Conservation (phyloP, 2,113 vertebrate genomes). For the Barbus barbus region DNA sequence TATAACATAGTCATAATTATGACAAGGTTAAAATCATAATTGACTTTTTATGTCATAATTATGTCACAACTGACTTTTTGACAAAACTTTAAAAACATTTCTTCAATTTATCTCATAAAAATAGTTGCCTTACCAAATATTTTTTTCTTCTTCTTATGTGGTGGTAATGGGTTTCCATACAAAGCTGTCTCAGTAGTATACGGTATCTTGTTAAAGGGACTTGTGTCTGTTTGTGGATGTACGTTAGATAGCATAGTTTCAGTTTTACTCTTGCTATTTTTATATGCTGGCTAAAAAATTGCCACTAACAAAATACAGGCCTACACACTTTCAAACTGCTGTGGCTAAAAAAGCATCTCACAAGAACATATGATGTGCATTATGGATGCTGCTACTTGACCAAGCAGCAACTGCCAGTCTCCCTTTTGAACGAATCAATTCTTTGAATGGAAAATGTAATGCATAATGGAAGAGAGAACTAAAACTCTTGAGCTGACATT, state of each 20-base stretch:
- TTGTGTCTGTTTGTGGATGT: background rate
- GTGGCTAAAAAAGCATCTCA: background rate
- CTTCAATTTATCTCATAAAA: background rate
- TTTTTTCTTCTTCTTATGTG: background rate
- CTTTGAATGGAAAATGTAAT: background rate
- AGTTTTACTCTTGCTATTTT: background rate
- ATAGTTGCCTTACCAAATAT: background rate
- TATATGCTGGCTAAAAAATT: background rate
- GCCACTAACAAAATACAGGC: background rate
- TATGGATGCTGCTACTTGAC: background rate
- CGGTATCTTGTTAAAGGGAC: background rate
- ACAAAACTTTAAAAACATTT: too few relatives aligned
- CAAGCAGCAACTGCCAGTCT: background rate
- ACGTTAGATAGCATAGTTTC: background rate
- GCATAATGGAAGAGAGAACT: background rate
- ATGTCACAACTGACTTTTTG: too few relatives aligned
- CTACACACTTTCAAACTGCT: background rate
- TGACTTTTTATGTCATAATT: too few relatives aligned
- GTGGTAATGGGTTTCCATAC: background rate
- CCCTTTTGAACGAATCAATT: background rate
- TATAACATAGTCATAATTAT: background rate
- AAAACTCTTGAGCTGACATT: slow-evolving; percentile 14
- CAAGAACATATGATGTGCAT: background rate
- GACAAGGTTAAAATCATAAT: background rate
- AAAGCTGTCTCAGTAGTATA: background rate